A percentile compares a stretch with the other conserved stretches of the same genome.
Evolutionary conservation across 1,140 invertebrate genomes (phyloP).

Genomic region (Drosophila nigromelanica): DNA sequence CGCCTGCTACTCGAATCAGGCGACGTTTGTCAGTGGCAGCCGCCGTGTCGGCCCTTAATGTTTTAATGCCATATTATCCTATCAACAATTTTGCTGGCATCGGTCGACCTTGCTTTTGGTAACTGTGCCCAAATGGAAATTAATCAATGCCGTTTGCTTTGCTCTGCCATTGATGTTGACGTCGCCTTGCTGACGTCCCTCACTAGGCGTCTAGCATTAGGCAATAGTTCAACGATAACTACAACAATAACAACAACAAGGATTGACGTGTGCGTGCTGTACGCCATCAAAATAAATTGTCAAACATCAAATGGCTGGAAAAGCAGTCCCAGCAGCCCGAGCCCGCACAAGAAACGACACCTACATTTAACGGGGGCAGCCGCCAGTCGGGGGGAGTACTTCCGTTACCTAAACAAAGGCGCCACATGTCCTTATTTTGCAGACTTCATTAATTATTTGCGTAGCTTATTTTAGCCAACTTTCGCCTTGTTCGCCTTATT

Average conservation of each 20-base stretch:
- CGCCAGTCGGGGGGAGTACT: slow-evolving; percentile 16
- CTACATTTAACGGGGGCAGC: not conserved
- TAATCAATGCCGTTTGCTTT: slow-evolving; percentile 77
- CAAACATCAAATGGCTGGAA: slow-evolving; percentile 63
- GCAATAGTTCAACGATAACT: slow-evolving; percentile 42
- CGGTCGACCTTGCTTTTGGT: slow-evolving; percentile 59
- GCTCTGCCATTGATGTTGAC: slow-evolving; percentile 51
- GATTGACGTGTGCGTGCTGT: slow-evolving; percentile 59
- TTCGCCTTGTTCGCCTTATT: not conserved
- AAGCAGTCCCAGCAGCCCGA: slow-evolving; percentile 48
- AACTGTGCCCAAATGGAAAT: slow-evolving; percentile 70
- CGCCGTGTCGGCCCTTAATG: slow-evolving; percentile 57
- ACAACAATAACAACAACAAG: slow-evolving; percentile 27
- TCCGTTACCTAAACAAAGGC: slow-evolving; percentile 61
- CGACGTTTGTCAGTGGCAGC: slow-evolving; percentile 7
- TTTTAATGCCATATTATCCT: slow-evolving; percentile 76
- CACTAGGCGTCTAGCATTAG: slow-evolving; percentile 46
- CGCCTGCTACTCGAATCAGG: not conserved
- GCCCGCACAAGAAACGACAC: slow-evolving; percentile 33
- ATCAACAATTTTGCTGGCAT: slow-evolving; percentile 63
- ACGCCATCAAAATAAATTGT: slow-evolving; percentile 76
- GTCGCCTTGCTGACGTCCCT: slow-evolving; percentile 51
- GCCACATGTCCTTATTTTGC: slow-evolving; percentile 66
- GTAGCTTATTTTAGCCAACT: slow-evolving; percentile 59
- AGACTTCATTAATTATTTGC: slow-evolving; percentile 68